A percentile compares a stretch with the other conserved stretches of the same genome.
phyloP scores from a whole-genome alignment of 2,888 invertebrate genomes.

The Cantharis lateralis region DNA sequence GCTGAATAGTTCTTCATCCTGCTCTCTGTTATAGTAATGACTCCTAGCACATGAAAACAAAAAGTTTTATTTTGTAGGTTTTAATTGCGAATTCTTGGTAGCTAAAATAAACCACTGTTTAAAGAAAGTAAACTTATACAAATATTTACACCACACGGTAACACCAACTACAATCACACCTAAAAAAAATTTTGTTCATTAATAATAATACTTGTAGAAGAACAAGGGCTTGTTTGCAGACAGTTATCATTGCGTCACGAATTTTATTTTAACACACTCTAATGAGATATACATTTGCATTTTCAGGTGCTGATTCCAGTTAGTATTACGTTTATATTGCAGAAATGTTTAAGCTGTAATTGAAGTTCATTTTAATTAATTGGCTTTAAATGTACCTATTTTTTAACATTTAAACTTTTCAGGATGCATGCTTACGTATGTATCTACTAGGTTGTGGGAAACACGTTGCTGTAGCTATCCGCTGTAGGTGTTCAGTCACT shows the following conservation, averaged over 20 bases:
- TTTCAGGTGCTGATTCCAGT: constrained; percentile 43
- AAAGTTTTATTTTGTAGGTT: not conserved
- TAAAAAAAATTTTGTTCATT: not conserved
- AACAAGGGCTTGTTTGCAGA: constrained; percentile 48
- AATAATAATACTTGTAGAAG: constrained; percentile 11
- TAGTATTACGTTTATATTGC: constrained; percentile 21
- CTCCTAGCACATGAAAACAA: constrained; percentile 21
- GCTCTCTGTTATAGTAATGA: constrained; percentile 28
- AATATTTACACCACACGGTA: constrained; percentile 18
- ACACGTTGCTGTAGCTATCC: constrained; percentile 30
- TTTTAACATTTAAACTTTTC: constrained; percentile 29
- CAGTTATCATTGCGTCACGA: constrained; percentile 49
- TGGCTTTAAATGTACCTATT: constrained; percentile 36
- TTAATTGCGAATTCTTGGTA: not conserved
- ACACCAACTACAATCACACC: constrained; percentile 19
- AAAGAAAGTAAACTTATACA: not conserved
- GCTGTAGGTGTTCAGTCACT: constrained; percentile 25
- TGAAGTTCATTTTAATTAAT: constrained; percentile 44
- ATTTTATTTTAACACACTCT: constrained; percentile 34
- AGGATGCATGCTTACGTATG: constrained; percentile 35
- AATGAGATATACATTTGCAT: constrained; percentile 30
- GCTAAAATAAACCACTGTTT: not conserved
- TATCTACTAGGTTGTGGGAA: constrained; percentile 37
- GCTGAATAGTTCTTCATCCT: constrained; percentile 28
- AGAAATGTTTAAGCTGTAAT: constrained; percentile 46